Evolutionary conservation across 2,797 vertebrate genomes (phyloP).

Genomic region (Danio tinwini): DNA sequence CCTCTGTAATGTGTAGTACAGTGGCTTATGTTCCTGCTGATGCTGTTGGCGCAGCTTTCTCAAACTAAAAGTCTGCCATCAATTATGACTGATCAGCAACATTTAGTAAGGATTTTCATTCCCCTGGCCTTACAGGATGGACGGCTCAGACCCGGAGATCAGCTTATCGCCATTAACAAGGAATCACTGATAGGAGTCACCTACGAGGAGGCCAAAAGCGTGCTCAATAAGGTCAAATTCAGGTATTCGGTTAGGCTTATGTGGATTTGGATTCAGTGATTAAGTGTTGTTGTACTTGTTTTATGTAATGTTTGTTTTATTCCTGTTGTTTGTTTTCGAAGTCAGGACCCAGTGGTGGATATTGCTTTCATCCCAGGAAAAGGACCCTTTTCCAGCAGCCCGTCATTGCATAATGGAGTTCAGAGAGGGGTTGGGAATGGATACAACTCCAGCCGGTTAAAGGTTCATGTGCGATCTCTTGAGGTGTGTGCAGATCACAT

Average conservation of each 20-base stretch:
- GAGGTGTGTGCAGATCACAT: conserved; percentile 78
- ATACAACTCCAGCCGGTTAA: conserved; percentile 80
- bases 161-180: conserved; percentile 89
- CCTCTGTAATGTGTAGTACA: conserved; percentile 10
- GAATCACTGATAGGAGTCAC: conserved; percentile 90
- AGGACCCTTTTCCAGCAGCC: conserved; percentile 77
- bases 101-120: conserved; percentile 5
- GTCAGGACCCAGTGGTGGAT: conserved; percentile 83
- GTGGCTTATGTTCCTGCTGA: conserved; percentile 51
- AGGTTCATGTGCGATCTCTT: conserved; percentile 84
- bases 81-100: conserved; percentile 23
- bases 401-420: conserved; percentile 76
- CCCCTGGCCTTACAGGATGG: conserved; percentile 79
- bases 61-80: conserved; percentile 24
- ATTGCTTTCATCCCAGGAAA: conserved; percentile 91
- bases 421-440: conserved; percentile 77
- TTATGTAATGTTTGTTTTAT: background rate
- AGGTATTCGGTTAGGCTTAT: conserved; percentile 71
- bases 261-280: background rate
- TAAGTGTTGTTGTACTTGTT: background rate
- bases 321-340: conserved; percentile 60
- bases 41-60: background rate
- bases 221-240: conserved; percentile 84
- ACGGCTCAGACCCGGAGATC: conserved; percentile 86
- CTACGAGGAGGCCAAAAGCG: conserved; percentile 86